phyloP scores from a whole-genome alignment of 2,888 invertebrate genomes.

The Scaptomyza caliginosa region DNA sequence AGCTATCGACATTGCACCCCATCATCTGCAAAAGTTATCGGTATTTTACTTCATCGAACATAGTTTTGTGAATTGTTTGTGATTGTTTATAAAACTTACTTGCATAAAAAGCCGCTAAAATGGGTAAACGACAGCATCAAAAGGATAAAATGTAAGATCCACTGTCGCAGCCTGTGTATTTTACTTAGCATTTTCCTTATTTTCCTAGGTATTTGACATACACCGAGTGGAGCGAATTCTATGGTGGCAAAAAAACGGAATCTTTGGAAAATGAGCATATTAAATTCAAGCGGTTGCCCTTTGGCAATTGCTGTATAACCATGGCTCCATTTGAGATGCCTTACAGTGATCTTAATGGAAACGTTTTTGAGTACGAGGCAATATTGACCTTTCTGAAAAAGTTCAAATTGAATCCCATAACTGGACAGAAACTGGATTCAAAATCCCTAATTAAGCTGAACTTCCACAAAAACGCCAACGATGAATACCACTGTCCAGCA shows the following conservation, averaged over 20 bases:
- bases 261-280: constrained; percentile 89
- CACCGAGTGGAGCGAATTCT: constrained; percentile 89
- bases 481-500: constrained; percentile 96
- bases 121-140: constrained; percentile 97
- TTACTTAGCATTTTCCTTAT: not conserved
- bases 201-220: constrained; percentile 81
- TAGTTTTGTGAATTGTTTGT: not conserved
- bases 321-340: constrained; percentile 96
- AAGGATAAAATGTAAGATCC: constrained; percentile 94
- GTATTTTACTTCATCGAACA: not conserved
- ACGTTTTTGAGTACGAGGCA: constrained; percentile 95
- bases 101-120: constrained; percentile 84
- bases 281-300: constrained; percentile 95
- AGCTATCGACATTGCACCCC: constrained; percentile 15
- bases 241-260: constrained; percentile 92
- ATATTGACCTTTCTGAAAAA: constrained; percentile 94
- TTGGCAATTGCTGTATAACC: constrained; percentile 95
- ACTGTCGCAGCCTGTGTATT: rapidly evolving
- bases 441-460: constrained; percentile 93
- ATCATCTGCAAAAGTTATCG: not conserved
- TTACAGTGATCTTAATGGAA: constrained; percentile 94
- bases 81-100: constrained; percentile 12
- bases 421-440: constrained; percentile 93
- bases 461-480: constrained; percentile 91
- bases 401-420: constrained; percentile 96